Evolutionary conservation across 2,888 invertebrate species (phyloP).

Genomic region (Orthonevra nobilis): DNA sequence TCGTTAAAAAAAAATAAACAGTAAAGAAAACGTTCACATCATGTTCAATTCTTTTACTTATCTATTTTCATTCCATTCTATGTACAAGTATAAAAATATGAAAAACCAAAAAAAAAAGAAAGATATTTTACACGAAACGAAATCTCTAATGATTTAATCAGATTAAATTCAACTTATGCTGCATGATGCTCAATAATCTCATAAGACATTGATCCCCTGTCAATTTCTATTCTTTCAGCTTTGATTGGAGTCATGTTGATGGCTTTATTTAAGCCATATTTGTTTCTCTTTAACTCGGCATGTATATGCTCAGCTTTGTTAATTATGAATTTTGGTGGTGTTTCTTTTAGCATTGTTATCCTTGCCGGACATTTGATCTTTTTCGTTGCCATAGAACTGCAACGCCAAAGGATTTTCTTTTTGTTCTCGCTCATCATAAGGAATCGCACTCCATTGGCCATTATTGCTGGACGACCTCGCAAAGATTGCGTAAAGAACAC

Average conservation of each 20-base stretch:
- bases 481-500: slow-evolving; percentile 79
- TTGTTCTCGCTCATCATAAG: slow-evolving; percentile 80
- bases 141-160: no score
- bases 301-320: slow-evolving; percentile 79
- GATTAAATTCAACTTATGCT: slow-evolving; percentile 9
- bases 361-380: slow-evolving; percentile 80
- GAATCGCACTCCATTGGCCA: slow-evolving; percentile 80
- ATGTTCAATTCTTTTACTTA: not conserved
- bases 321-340: slow-evolving; percentile 79
- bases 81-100: slow-evolving; percentile 44
- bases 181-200: slow-evolving; percentile 52
- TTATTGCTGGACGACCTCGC: slow-evolving; percentile 79
- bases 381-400: slow-evolving; percentile 80
- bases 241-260: slow-evolving; percentile 71
- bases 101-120: slow-evolving; percentile 23
- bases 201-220: slow-evolving; percentile 47
- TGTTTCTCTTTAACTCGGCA: slow-evolving; percentile 79
- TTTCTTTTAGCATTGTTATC: slow-evolving; percentile 79
- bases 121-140: no score
- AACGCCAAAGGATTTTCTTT: slow-evolving; percentile 80
- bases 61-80: slow-evolving; percentile 32
- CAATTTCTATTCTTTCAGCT: slow-evolving; percentile 73
- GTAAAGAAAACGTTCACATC: not conserved
- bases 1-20: not conserved
- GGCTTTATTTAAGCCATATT: slow-evolving; percentile 77